Evolutionary conservation across 1,140 invertebrate genomes (phyloP).

Genomic region (Armadillidium nasatum): DNA sequence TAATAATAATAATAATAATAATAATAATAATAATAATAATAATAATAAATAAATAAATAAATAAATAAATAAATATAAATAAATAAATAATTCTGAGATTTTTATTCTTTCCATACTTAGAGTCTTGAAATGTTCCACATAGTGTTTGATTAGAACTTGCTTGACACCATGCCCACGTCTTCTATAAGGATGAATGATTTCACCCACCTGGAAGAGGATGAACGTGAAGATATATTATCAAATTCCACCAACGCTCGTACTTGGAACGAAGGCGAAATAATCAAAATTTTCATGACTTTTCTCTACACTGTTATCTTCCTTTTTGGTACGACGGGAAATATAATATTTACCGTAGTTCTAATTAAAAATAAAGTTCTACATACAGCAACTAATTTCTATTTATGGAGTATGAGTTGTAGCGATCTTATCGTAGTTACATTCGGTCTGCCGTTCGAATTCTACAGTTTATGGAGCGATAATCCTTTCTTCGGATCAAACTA

Average conservation of each 20-base stretch:
- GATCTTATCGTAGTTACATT: neutral
- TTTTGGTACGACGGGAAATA: neutral
- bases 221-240: too few relatives aligned
- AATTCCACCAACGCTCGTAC: neutral
- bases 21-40: too few relatives aligned
- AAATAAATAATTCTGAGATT: too few relatives aligned
- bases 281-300: neutral
- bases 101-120: too few relatives aligned
- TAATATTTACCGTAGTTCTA: neutral
- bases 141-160: too few relatives aligned
- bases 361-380: neutral
- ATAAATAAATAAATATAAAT: too few relatives aligned
- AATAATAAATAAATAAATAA: too few relatives aligned
- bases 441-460: neutral
- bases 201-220: too few relatives aligned
- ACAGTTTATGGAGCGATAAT: neutral
- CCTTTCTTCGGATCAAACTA: neutral
- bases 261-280: neutral
- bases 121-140: too few relatives aligned
- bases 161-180: too few relatives aligned
- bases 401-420: conserved; percentile 7
- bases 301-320: neutral
- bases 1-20: too few relatives aligned
- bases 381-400: neutral
- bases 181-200: too few relatives aligned